A percentile compares a stretch with the other conserved stretches of the same genome.
Evolutionary conservation across 2,113 vertebrate genomes (phyloP).

Genomic region (human): DNA sequence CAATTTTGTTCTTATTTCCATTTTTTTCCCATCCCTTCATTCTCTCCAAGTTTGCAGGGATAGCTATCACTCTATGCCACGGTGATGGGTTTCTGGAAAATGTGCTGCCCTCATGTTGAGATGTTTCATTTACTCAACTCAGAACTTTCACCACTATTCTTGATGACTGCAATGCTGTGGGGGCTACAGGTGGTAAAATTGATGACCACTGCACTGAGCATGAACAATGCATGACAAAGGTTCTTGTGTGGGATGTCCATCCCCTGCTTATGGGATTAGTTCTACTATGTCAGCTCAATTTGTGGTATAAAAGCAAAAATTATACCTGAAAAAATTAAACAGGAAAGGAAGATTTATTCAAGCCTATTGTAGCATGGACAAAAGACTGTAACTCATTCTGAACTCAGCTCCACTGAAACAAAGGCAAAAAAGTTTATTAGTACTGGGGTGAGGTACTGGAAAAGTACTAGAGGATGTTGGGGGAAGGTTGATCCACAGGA

Average conservation of each 20-base stretch:
- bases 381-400: neutral
- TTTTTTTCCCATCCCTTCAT: neutral
- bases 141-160: neutral
- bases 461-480: neutral
- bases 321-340: neutral
- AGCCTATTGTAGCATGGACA: neutral
- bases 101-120: rapidly evolving
- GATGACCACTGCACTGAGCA: neutral
- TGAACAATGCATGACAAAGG: neutral
- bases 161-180: neutral
- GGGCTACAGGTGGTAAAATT: neutral
- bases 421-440: neutral
- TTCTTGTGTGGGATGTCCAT: neutral
- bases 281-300: neutral
- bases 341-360: neutral
- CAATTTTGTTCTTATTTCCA: neutral
- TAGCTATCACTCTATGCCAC: rapidly evolving
- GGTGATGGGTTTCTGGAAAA: neutral
- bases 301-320: neutral
- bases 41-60: neutral
- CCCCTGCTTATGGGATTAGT: neutral
- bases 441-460: neutral
- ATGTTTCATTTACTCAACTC: neutral
- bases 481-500: neutral
- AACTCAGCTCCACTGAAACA: neutral